Conservation (phyloP, 2,888 invertebrate species). For the Metacarcinus magister region DNA sequence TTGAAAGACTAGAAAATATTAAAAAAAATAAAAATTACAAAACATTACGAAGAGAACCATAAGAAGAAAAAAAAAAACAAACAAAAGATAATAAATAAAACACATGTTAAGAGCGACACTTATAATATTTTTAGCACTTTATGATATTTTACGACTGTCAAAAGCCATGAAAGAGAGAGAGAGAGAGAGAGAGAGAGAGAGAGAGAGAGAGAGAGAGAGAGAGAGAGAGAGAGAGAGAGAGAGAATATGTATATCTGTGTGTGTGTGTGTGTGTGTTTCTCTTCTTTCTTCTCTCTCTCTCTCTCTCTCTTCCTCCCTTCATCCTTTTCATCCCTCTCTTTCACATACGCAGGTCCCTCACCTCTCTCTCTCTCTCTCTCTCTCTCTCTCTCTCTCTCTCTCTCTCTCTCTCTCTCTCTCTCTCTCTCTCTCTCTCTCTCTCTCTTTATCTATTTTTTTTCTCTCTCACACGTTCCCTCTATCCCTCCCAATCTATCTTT, state of each 20-base stretch:
- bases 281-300: background rate
- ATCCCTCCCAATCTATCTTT: background rate
- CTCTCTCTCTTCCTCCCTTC: background rate
- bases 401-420: conserved; percentile 29
- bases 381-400: background rate
- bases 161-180: background rate
- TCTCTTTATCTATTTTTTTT: background rate
- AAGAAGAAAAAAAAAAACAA: no score
- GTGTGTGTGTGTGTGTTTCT: background rate
- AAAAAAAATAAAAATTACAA: no score
- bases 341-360: background rate
- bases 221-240: conserved; percentile 19
- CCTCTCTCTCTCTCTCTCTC: background rate
- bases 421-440: background rate
- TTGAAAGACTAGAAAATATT: background rate
- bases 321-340: background rate
- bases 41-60: no score
- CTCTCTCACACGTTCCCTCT: background rate
- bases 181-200: conserved; percentile 14
- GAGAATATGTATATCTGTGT: background rate
- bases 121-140: background rate
- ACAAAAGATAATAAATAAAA: no score
- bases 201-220: conserved; percentile 19
- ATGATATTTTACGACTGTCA: background rate
- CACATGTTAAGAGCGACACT: background rate